phyloP scores from a whole-genome alignment of 2,888 invertebrate genomes.

The Epinotia bilunana region DNA sequence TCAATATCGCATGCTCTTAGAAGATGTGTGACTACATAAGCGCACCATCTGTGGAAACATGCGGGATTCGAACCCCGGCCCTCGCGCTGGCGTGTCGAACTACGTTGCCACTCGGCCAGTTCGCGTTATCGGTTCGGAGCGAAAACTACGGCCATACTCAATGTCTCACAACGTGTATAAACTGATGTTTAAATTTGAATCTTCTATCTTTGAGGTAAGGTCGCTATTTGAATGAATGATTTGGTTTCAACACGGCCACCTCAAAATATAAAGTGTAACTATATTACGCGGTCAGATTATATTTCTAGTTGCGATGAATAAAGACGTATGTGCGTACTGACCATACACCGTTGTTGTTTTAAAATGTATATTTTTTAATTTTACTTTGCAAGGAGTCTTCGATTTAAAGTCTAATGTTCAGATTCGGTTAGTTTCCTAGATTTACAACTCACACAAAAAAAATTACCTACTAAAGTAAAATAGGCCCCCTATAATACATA shows the following conservation, averaged over 20 bases:
- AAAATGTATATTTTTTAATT: background rate
- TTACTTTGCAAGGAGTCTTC: background rate
- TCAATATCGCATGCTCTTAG: constrained; percentile 77
- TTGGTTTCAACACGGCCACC: background rate
- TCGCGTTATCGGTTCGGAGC: constrained; percentile 10
- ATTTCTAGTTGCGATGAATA: background rate
- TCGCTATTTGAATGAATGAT: background rate
- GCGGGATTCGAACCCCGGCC: constrained; percentile 65
- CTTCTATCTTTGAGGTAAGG: background rate
- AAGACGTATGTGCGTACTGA: background rate
- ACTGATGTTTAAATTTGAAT: background rate
- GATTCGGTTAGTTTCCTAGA: background rate
- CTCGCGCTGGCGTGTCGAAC: constrained; percentile 39
- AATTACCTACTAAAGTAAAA: background rate
- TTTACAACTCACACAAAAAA: background rate
- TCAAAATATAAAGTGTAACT: background rate
- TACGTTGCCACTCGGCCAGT: constrained; percentile 49
- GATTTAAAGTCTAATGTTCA: background rate
- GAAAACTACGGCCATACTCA: constrained; percentile 48
- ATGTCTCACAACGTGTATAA: background rate
- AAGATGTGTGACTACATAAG: constrained; percentile 68
- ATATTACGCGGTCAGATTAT: background rate
- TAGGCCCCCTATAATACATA: background rate
- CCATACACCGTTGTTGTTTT: background rate
- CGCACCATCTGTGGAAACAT: constrained; percentile 76